These are phyloP conservation scores for Ctenochaetus hawaiiensis DNA, from an alignment of 2,797 vertebrate species.

Conservation along the genomic window DNA sequence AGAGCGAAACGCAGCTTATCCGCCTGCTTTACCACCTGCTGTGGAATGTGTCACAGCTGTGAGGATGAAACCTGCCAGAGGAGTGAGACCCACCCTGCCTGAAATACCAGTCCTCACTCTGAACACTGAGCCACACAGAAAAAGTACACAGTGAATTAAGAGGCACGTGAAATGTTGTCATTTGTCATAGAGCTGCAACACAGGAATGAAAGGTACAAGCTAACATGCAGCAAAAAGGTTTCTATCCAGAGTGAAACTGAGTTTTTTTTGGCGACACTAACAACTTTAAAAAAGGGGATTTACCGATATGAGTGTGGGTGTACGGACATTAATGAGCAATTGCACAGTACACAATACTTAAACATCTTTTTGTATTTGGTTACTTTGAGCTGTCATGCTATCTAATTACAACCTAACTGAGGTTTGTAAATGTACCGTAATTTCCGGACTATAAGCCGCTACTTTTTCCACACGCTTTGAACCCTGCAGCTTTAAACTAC, in stretches of 20 bases:
- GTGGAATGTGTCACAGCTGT: slow-evolving; percentile 57
- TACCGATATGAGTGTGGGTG: not conserved
- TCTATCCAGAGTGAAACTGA: not conserved
- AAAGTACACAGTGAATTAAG: not conserved
- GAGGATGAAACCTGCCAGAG: slow-evolving; percentile 12
- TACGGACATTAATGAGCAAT: not conserved
- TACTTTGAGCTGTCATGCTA: not conserved
- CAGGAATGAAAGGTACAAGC: not conserved
- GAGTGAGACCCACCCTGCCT: slow-evolving; percentile 34
- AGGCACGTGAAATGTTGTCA: not conserved
- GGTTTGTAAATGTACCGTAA: not conserved
- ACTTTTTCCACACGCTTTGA: no score
- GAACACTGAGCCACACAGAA: not conserved
- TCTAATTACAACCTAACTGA: not conserved
- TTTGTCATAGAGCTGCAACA: not conserved
- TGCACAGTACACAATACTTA: not conserved
- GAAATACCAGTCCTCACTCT: slow-evolving; percentile 30
- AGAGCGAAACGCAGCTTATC: not conserved
- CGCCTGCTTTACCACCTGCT: not conserved
- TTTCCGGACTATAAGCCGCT: no score
- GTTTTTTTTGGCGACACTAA: no score
- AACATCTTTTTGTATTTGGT: not conserved
- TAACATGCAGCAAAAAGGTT: not conserved
- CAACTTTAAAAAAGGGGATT: not conserved
- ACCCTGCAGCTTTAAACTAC: no score